Percentiles rank a stretch among this genome's conserved stretches.
Evolutionary conservation across 64 coral and sea anemone species (phyloP).

Genomic region (Montipora foliosa): DNA sequence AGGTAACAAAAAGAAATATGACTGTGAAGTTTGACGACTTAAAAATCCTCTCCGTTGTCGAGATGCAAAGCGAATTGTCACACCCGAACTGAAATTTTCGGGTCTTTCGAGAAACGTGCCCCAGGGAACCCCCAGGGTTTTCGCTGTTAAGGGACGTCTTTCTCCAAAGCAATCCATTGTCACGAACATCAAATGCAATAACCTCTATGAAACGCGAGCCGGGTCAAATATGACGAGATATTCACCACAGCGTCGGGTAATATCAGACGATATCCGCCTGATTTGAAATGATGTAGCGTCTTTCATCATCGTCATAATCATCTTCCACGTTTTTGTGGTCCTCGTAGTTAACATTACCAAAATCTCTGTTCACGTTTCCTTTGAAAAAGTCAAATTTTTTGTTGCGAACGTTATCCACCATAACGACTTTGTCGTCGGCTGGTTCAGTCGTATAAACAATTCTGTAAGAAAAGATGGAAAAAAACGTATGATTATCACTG

Average conservation of each 20-base stretch:
- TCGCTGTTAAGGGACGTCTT: too few relatives aligned
- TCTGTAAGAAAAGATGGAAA: conserved; percentile 28
- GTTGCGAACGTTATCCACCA: background rate
- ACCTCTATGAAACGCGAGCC: background rate
- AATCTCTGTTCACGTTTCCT: conserved; percentile 49
- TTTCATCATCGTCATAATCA: conserved; percentile 44
- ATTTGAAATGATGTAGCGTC: conserved; percentile 34
- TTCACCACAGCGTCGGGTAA: background rate
- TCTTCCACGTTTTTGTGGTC: conserved; percentile 11
- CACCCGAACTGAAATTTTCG: too few relatives aligned
- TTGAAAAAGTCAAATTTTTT: conserved; percentile 46
- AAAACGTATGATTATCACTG: background rate
- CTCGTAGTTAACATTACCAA: conserved; percentile 76
- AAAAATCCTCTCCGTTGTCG: too few relatives aligned
- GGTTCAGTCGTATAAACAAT: conserved; percentile 78
- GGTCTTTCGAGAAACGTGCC: too few relatives aligned
- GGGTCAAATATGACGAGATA: background rate
- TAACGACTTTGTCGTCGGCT: conserved; percentile 44
- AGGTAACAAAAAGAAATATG: too few relatives aligned
- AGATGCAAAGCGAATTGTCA: too few relatives aligned
- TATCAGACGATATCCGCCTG: conserved; percentile 69
- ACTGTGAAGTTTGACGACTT: too few relatives aligned
- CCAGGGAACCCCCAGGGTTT: too few relatives aligned
- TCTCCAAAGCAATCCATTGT: background rate
- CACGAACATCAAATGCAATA: background rate